Conservation (phyloP, 2,113 vertebrate species). For the Gnathonemus echidnorhynchus region DNA sequence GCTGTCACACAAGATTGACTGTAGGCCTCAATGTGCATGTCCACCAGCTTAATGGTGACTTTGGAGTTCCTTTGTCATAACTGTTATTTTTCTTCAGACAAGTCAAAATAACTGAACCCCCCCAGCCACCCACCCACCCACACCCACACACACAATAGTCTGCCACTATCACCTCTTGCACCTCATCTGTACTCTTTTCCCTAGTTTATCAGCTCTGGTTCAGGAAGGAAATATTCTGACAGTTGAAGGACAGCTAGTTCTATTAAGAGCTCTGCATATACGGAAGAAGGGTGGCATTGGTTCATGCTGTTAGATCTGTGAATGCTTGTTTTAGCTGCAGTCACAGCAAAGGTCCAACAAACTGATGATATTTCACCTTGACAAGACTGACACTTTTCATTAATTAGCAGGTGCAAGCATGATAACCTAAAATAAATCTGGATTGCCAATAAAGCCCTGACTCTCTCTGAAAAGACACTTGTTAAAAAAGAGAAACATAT, state of each 20-base stretch:
- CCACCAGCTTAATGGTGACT: conserved; percentile 23
- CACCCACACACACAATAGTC: not conserved
- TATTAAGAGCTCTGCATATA: conserved; percentile 12
- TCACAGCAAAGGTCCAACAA: conserved; percentile 11
- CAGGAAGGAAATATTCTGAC: conserved; percentile 6
- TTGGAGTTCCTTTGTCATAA: not conserved
- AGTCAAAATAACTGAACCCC: not conserved
- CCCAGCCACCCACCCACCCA: no score
- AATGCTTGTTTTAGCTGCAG: conserved; percentile 9
- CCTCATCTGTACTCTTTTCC: not conserved
- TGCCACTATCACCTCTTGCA: not conserved
- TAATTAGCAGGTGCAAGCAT: conserved; percentile 20
- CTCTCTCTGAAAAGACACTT: not conserved
- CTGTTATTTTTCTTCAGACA: not conserved
- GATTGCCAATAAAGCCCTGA: not conserved
- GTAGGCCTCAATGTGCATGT: conserved; percentile 46
- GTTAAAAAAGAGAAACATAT: not conserved
- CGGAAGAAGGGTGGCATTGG: conserved; percentile 17
- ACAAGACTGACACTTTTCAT: conserved; percentile 21
- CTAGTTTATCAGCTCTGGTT: not conserved
- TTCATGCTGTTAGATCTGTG: not conserved
- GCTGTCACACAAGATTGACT: conserved; percentile 26
- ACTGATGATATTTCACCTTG: conserved; percentile 31
- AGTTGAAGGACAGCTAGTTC: conserved; percentile 32
- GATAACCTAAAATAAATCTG: not conserved